Base-by-base conservation (phyloP, 2,113 vertebrate species). In the Ophiodon elongatus region DNA sequence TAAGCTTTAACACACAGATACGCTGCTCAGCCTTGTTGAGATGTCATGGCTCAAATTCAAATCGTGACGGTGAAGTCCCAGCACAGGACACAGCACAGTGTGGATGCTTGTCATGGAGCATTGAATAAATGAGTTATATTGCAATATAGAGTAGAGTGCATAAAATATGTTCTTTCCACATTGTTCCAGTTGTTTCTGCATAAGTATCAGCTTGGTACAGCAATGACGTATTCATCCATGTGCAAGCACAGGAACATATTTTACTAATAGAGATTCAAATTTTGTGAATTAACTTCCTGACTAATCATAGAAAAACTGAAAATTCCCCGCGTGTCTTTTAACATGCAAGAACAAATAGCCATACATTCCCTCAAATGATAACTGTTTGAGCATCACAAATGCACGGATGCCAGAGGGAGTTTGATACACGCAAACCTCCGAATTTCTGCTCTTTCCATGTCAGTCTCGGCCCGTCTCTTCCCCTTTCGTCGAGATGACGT, bases 401-500 rank as follows among this genome's bases (percentile, higher is more conserved):
- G 31, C 3, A 2, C 33, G 50, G 1, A 29, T 23, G 59, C 76
- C 59, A 64, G 33, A 79, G 39, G 50, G n/a, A 59, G 25, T 60
- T 62, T 21, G 13, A 21, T 52, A 8, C 2, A 10, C 1, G 21
- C 4, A 19, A 41, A 27, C 14, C n/a, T 66, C n/a, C 27, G 15
- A 29, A 6, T 47, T 31, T 75, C 56, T 52, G 63, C 64, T 50
- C 29, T 47, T 75, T 41, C 50, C 54, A 1, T 43, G 27, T 59
- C 63, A 23, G 37, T 50, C 57, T 62, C 37, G 60, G 71, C 41
- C 27, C 45, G 35, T 54, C 57, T 63, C 39, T 65, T 72, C 37
- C n/a, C 62, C 33, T 64, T 37, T 76, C 59, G 17, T 68, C 29
- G n/a, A n/a, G 66, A 14, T n/a, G 63, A 83, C 59, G 52, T 47